Evolutionary conservation across 2,797 vertebrate genomes (phyloP).

Genomic region (Syngnathus acus): DNA sequence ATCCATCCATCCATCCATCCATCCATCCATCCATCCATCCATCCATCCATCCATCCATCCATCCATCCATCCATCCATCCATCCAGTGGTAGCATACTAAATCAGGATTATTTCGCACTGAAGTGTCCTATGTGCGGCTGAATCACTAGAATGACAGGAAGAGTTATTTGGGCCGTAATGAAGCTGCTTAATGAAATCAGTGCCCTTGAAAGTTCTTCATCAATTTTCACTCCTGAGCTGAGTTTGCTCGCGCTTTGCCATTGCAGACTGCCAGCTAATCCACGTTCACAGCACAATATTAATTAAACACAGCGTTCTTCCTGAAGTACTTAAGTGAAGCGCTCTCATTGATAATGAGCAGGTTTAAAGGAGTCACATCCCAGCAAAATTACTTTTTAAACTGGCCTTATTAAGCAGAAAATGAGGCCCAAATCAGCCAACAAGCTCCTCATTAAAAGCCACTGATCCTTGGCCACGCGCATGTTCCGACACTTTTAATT

Average conservation of each 20-base stretch:
- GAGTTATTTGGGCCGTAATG: conserved; percentile 80
- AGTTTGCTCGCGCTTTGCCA: conserved; percentile 43
- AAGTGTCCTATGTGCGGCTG: conserved; percentile 20
- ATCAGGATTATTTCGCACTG: conserved; percentile 20
- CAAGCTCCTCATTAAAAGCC: conserved; percentile 91
- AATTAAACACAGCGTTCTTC: conserved; percentile 82
- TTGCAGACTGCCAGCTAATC: conserved; percentile 78
- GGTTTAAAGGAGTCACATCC: conserved; percentile 84
- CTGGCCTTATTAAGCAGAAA: conserved; percentile 92
- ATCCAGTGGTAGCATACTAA: background rate
- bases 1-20: too few relatives aligned
- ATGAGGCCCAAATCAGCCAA: conserved; percentile 91
- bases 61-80: too few relatives aligned
- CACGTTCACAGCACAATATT: conserved; percentile 77
- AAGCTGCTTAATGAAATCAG: conserved; percentile 84
- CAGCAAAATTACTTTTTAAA: conserved; percentile 91
- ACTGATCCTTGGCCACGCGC: conserved; percentile 84
- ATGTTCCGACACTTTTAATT: conserved; percentile 87
- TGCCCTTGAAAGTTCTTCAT: conserved; percentile 92
- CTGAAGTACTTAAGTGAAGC: conserved; percentile 82
- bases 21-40: too few relatives aligned
- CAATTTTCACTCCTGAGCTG: conserved; percentile 72
- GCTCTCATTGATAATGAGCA: conserved; percentile 84
- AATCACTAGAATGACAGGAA: conserved; percentile 73
- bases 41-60: too few relatives aligned